phyloP scores from a whole-genome alignment of 1,140 invertebrate genomes.

The Ladona fulva region DNA sequence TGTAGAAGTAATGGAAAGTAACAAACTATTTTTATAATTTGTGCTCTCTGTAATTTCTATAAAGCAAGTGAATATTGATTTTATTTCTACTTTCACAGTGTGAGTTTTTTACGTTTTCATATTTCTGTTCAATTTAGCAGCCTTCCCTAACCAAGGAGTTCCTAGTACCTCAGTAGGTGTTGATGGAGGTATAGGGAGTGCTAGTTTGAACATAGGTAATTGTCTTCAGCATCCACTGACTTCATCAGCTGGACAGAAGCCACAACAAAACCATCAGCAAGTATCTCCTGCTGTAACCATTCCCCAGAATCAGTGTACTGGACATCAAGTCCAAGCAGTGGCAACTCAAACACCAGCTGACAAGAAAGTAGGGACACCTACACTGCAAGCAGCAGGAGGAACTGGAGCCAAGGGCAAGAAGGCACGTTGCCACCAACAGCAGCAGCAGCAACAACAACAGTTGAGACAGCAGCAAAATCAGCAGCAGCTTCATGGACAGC shows the following conservation, averaged over 20 bases:
- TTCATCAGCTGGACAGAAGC: not conserved
- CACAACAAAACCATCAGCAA: not conserved
- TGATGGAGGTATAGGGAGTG: not conserved
- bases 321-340: not conserved
- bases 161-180: not conserved
- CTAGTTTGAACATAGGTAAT: not conserved
- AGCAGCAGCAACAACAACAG: constrained; percentile 21
- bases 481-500: not conserved
- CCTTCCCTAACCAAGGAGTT: not conserved
- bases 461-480: constrained; percentile 16
- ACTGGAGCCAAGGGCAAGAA: not conserved
- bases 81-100: not conserved
- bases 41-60: no score
- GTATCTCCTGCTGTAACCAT: not conserved
- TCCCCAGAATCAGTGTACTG: not conserved
- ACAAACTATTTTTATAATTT: no score
- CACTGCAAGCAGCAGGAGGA: not conserved
- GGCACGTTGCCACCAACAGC: constrained; percentile 19
- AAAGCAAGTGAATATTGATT: no score
- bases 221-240: not conserved
- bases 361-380: not conserved
- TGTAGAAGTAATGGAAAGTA: no score
- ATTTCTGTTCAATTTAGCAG: not conserved
- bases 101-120: not conserved
- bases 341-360: not conserved